Evolutionary conservation across 2,888 invertebrate genomes (phyloP).

Genomic region (Marronus borbonicus): DNA sequence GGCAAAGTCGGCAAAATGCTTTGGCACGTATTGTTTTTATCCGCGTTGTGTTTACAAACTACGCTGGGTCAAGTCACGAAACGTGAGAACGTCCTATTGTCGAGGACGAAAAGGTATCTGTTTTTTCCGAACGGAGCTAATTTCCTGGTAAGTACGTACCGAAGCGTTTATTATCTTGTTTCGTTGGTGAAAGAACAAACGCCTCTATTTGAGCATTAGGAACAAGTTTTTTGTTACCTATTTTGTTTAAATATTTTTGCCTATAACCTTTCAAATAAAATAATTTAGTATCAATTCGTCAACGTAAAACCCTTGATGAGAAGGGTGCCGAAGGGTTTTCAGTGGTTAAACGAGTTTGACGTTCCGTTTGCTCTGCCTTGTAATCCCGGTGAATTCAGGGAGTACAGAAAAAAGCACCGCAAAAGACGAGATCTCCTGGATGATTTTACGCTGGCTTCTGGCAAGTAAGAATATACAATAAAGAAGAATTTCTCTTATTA

Average conservation of each 20-base stretch:
- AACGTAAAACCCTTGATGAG: conserved; percentile 46
- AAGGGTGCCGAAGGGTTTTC: conserved; percentile 44
- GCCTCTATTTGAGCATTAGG: too few species aligned
- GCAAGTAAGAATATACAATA: neutral
- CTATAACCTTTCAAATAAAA: neutral
- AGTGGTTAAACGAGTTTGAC: conserved; percentile 43
- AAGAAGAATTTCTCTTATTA: too few species aligned
- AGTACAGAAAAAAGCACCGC: conserved; percentile 15
- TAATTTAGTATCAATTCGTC: conserved; percentile 43
- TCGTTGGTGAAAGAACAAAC: too few species aligned
- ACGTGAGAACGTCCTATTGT: conserved; percentile 56
- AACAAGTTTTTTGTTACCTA: too few species aligned
- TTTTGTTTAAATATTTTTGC: too few species aligned
- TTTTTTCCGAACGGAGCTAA: conserved; percentile 72
- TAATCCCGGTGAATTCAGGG: conserved; percentile 14
- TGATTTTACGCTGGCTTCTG: neutral
- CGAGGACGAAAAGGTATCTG: conserved; percentile 71
- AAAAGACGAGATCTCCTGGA: neutral
- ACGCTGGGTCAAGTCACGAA: conserved; percentile 2
- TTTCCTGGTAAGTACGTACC: conserved; percentile 62
- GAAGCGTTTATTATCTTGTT: too few species aligned
- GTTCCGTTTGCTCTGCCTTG: conserved; percentile 44
- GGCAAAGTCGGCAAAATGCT: too few species aligned
- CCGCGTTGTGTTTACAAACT: neutral
- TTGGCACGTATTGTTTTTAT: neutral